phyloP scores from a whole-genome alignment of 2,797 vertebrate species.

The Microctenopoma lineatum region DNA sequence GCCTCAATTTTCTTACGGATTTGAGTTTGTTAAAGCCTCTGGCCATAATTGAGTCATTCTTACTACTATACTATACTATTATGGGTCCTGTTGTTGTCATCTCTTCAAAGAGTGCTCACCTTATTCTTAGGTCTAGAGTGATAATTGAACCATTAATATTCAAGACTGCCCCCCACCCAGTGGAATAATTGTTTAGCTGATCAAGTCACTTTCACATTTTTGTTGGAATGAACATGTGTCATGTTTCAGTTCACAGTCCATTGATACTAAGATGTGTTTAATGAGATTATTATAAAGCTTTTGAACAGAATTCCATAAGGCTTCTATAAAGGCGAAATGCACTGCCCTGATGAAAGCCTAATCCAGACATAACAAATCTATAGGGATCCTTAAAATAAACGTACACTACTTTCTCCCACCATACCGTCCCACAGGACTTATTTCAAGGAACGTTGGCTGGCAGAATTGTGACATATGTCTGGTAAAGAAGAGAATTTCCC shows the following conservation, averaged over 20 bases:
- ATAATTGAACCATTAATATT: slow-evolving; percentile 59
- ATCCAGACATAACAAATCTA: slow-evolving; percentile 65
- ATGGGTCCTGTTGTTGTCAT: slow-evolving; percentile 32
- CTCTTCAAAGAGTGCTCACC: slow-evolving; percentile 6
- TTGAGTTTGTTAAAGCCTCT: slow-evolving; percentile 43
- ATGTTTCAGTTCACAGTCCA: slow-evolving; percentile 41
- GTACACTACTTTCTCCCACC: slow-evolving; percentile 31
- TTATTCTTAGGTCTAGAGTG: slow-evolving; percentile 40
- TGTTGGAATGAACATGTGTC: slow-evolving; percentile 25
- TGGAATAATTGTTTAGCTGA: slow-evolving; percentile 25
- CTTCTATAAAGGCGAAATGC: slow-evolving; percentile 41
- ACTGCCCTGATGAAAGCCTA: slow-evolving; percentile 69
- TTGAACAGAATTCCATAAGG: slow-evolving; percentile 31
- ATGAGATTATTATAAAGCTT: slow-evolving; percentile 26
- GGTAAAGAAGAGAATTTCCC: slow-evolving; percentile 66
- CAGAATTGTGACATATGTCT: slow-evolving; percentile 76
- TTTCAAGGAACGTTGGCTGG: slow-evolving; percentile 67
- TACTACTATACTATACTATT: too few relatives aligned
- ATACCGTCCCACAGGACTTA: slow-evolving; percentile 56
- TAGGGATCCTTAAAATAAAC: slow-evolving; percentile 76
- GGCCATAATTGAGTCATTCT: slow-evolving; percentile 53
- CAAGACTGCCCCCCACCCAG: slow-evolving; percentile 12
- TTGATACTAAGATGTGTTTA: slow-evolving; percentile 39
- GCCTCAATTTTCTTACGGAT: slow-evolving; percentile 56
- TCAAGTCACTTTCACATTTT: slow-evolving; percentile 27